Conservation (phyloP, 2,888 invertebrate species). For the Ormyrus rosae region DNA sequence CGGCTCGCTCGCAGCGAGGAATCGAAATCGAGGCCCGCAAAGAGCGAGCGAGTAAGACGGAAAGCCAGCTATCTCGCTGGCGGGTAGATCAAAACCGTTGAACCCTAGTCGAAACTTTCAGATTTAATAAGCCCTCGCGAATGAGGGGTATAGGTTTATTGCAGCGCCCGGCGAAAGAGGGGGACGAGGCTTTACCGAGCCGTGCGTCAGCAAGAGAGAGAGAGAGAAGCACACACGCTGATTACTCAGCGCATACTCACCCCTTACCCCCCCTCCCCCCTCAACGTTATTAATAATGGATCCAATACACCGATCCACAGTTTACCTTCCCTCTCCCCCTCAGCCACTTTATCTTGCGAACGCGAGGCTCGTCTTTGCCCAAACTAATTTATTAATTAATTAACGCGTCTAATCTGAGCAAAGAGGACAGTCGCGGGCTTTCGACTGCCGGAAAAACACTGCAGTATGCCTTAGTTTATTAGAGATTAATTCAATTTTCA, state of each 20-base stretch:
- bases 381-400: conserved; percentile 67
- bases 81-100: conserved; percentile 57
- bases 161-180: background rate
- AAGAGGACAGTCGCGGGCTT: conserved; percentile 45
- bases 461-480: too few relatives aligned
- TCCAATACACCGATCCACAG: conserved; percentile 60
- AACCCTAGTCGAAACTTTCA: conserved; percentile 61
- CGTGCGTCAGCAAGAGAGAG: background rate
- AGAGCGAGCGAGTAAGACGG: background rate
- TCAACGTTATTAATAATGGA: conserved; percentile 66
- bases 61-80: conserved; percentile 4
- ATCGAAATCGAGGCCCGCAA: background rate
- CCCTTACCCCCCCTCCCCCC: conserved; percentile 8
- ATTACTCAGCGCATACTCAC: conserved; percentile 57
- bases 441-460: too few relatives aligned
- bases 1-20: too few relatives aligned
- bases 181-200: conserved; percentile 3
- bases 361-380: conserved; percentile 31
- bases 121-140: conserved; percentile 62
- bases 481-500: too few relatives aligned
- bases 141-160: conserved; percentile 50
- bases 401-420: conserved; percentile 58
- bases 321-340: conserved; percentile 45
- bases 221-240: conserved; percentile 58
- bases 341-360: conserved; percentile 31